Evolutionary conservation across 2,888 invertebrate species (phyloP).

Genomic region (Stenodera caucasica): DNA sequence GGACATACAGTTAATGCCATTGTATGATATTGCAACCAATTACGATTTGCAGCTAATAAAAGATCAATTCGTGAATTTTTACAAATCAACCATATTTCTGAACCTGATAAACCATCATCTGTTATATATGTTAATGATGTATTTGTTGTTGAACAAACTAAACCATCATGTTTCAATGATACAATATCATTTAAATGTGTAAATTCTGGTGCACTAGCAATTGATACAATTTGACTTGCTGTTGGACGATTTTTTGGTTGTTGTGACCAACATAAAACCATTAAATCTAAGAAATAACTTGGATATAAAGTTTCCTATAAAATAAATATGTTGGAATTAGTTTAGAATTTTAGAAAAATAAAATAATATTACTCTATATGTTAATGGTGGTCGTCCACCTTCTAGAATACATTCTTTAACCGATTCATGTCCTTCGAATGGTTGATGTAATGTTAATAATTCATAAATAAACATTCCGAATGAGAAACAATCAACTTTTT

Average conservation of each 20-base stretch:
- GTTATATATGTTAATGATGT: conserved; percentile 57
- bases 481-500: conserved; percentile 98
- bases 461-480: conserved; percentile 99
- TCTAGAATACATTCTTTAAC: conserved; percentile 96
- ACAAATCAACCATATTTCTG: conserved; percentile 77
- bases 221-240: conserved; percentile 91
- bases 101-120: conserved; percentile 61
- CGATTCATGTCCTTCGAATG: conserved; percentile 95
- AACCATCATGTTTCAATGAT: conserved; percentile 68
- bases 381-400: conserved; percentile 87
- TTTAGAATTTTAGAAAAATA: neutral
- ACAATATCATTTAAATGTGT: conserved; percentile 82
- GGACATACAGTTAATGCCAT: conserved; percentile 62
- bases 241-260: conserved; percentile 85
- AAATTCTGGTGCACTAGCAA: conserved; percentile 90
- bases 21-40: conserved; percentile 66
- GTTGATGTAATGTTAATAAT: conserved; percentile 87
- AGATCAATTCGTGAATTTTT: conserved; percentile 68
- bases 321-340: conserved; percentile 3
- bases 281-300: conserved; percentile 86
- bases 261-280: conserved; percentile 96
- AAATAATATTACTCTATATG: conserved; percentile 67
- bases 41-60: conserved; percentile 58
- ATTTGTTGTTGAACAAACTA: conserved; percentile 65
- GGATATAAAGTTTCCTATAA: conserved; percentile 77